phyloP scores from a whole-genome alignment of 2,797 vertebrate species.

The Enteromius paludinosus region DNA sequence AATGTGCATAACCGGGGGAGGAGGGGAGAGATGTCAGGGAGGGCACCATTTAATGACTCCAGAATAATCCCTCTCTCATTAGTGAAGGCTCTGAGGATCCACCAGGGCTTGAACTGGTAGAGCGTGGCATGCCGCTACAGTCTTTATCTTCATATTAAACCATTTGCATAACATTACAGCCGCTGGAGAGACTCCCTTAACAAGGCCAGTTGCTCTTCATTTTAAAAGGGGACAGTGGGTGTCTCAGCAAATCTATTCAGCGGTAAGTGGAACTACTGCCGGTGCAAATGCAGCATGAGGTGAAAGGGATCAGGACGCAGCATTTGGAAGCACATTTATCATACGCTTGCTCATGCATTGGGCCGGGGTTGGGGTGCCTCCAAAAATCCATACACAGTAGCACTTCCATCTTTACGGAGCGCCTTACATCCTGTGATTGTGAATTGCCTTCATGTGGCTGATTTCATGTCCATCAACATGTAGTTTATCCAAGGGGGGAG shows the following conservation, averaged over 20 bases:
- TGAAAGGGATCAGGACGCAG: slow-evolving; percentile 50
- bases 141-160: slow-evolving; percentile 87
- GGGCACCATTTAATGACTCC: slow-evolving; percentile 85
- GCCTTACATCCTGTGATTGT: slow-evolving; percentile 30
- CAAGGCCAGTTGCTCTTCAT: slow-evolving; percentile 61
- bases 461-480: slow-evolving; percentile 70
- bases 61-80: slow-evolving; percentile 84
- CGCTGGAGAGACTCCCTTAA: slow-evolving; percentile 75
- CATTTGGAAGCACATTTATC: slow-evolving; percentile 45
- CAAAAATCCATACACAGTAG: slow-evolving; percentile 7
- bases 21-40: slow-evolving; percentile 79
- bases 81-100: slow-evolving; percentile 81
- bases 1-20: slow-evolving; percentile 77
- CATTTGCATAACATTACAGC: slow-evolving; percentile 85
- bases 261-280: slow-evolving; percentile 78
- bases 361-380: slow-evolving; percentile 4
- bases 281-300: slow-evolving; percentile 61
- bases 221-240: slow-evolving; percentile 75
- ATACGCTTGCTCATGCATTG: slow-evolving; percentile 23
- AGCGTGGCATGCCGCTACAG: slow-evolving; percentile 75
- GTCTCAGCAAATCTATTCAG: slow-evolving; percentile 84
- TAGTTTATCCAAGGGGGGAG: slow-evolving; percentile 71
- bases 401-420: not conserved
- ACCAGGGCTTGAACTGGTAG: slow-evolving; percentile 80
- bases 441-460: slow-evolving; percentile 33